phyloP scores from a whole-genome alignment of 2,797 vertebrate genomes.

The Antennarius maculatus region DNA sequence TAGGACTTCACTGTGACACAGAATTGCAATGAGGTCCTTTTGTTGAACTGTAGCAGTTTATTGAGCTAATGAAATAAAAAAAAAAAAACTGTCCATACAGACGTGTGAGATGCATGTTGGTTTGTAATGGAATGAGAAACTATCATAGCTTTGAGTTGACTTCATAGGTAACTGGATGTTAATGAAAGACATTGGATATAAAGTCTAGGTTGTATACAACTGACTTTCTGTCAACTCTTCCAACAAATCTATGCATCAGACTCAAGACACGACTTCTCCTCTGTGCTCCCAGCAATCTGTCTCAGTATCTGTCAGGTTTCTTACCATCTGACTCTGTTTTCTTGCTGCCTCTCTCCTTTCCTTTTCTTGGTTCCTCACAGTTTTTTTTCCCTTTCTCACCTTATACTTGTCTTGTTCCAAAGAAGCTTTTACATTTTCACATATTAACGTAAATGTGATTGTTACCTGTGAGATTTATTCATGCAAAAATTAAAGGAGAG shows the following conservation, averaged over 20 bases:
- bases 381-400: background rate
- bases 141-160: constrained; percentile 21
- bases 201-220: constrained; percentile 31
- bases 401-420: background rate
- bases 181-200: constrained; percentile 35
- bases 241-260: constrained; percentile 27
- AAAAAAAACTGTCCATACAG: background rate
- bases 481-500: constrained; percentile 16
- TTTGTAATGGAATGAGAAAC: background rate
- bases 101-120: too few species aligned
- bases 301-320: constrained; percentile 1
- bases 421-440: background rate
- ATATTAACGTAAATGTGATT: background rate
- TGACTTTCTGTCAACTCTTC: constrained; percentile 19
- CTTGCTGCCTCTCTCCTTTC: background rate
- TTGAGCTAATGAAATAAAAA: background rate
- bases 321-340: constrained; percentile 3
- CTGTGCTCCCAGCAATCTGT: constrained; percentile 14
- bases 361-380: background rate
- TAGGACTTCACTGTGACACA: constrained; percentile 1
- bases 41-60: background rate
- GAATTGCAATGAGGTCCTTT: background rate
- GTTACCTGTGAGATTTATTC: constrained; percentile 30
- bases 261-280: constrained; percentile 19
- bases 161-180: constrained; percentile 20